phyloP scores from a whole-genome alignment of 2,797 vertebrate genomes.

The Mus caroli region DNA sequence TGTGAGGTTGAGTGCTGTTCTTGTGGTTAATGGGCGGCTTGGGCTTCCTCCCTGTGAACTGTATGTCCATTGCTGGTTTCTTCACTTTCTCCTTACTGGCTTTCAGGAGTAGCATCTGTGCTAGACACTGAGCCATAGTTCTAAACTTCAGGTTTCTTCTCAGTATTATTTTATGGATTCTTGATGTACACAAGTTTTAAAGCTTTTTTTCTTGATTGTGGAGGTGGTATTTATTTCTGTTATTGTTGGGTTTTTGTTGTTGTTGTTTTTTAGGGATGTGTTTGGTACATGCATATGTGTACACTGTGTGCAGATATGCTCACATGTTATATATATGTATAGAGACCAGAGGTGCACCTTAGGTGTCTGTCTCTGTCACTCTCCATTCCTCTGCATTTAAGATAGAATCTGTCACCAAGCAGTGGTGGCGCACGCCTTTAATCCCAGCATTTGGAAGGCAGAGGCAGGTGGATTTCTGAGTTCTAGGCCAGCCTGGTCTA shows the following conservation, averaged over 20 bases:
- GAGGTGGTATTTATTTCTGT: not conserved
- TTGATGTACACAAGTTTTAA: conserved; percentile 29
- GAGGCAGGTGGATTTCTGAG: no score
- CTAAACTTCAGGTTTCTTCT: not conserved
- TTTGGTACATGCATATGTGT: not conserved
- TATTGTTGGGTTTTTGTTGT: no score
- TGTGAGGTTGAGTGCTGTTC: not conserved
- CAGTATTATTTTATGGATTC: not conserved
- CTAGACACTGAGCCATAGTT: conserved; percentile 4
- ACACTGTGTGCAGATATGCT: not conserved
- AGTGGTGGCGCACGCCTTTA: no score
- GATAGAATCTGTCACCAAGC: not conserved
- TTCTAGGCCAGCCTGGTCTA: no score
- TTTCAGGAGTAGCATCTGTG: not conserved
- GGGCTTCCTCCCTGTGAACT: not conserved
- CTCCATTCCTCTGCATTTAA: not conserved
- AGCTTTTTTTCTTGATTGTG: not conserved
- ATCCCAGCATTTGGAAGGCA: no score
- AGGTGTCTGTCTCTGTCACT: not conserved
- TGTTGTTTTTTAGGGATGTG: not conserved
- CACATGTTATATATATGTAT: not conserved
- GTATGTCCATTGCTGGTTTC: not conserved
- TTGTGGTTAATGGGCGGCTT: conserved; percentile 21
- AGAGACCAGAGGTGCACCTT: not conserved
- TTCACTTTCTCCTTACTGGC: conserved; percentile 9